These are phyloP conservation scores for Cecidostiba fungosa DNA, from an alignment of 2,888 invertebrate species.

Conservation along the genomic window DNA sequence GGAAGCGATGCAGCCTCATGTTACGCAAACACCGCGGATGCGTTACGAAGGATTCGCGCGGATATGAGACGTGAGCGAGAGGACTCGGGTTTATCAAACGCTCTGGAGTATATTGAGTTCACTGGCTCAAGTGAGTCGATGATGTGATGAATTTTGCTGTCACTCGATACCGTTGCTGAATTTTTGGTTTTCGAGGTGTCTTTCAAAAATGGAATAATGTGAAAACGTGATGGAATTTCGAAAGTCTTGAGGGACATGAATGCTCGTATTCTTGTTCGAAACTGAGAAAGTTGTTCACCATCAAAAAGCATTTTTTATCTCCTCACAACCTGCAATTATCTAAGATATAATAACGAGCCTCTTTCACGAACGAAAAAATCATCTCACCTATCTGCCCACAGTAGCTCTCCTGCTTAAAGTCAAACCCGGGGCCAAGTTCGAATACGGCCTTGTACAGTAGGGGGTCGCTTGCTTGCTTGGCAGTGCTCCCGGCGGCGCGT, in stretches of 20 bases:
- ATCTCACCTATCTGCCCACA: not conserved
- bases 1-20: not conserved
- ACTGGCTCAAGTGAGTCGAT: not conserved
- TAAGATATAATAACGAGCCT: too few relatives aligned
- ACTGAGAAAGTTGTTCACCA: too few relatives aligned
- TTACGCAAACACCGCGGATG: not conserved
- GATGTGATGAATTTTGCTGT: not conserved
- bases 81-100: constrained; percentile 5
- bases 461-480: not conserved
- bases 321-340: not conserved
- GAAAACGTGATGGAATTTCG: too few relatives aligned
- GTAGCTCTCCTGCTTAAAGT: not conserved
- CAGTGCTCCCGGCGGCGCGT: not conserved
- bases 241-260: too few relatives aligned
- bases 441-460: constrained; percentile 11
- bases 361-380: too few relatives aligned
- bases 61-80: constrained; percentile 1
- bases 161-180: not conserved
- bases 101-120: not conserved
- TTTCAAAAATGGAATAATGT: not conserved
- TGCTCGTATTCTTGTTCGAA: too few relatives aligned
- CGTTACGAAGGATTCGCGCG: constrained; percentile 23
- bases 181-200: not conserved
- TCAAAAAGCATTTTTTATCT: not conserved
- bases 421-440: constrained; percentile 1